Conservation (phyloP, 2,113 vertebrate species). For the Tretioscincus oriximinensis region DNA sequence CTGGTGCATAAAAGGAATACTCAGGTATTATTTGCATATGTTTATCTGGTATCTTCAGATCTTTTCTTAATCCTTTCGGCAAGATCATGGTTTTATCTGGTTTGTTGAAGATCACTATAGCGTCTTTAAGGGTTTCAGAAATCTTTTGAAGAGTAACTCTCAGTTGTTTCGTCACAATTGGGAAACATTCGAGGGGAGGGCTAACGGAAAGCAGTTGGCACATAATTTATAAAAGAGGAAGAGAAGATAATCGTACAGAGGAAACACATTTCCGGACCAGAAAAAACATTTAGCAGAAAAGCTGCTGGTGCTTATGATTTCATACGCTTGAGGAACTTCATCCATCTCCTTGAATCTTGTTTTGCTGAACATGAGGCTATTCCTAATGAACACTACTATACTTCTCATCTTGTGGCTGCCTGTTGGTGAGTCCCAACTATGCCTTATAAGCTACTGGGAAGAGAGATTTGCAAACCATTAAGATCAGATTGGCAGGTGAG, state of each 20-base stretch:
- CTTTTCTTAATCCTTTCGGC: too few species aligned
- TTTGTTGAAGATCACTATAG: not conserved
- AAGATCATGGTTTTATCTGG: not conserved
- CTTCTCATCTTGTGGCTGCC: not conserved
- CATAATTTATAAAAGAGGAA: not conserved
- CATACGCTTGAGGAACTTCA: too few species aligned
- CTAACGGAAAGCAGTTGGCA: too few species aligned
- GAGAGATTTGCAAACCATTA: too few species aligned
- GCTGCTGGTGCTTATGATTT: not conserved
- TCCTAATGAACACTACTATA: not conserved
- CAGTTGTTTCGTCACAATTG: not conserved
- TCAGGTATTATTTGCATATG: too few species aligned
- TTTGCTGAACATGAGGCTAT: not conserved
- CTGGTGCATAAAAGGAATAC: too few species aligned
- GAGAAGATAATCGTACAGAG: not conserved
- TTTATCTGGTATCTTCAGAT: too few species aligned
- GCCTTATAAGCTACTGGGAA: not conserved
- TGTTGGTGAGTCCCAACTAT: constrained; percentile 4
- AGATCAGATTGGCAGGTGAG: too few species aligned
- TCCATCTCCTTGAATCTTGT: not conserved
- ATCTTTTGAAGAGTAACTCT: not conserved
- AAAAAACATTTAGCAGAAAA: not conserved
- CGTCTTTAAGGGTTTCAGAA: not conserved
- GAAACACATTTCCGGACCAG: not conserved
- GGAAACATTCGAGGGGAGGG: not conserved